These are phyloP conservation scores for Tachina grossa DNA, from an alignment of 2,888 invertebrate genomes.

Conservation along the genomic window DNA sequence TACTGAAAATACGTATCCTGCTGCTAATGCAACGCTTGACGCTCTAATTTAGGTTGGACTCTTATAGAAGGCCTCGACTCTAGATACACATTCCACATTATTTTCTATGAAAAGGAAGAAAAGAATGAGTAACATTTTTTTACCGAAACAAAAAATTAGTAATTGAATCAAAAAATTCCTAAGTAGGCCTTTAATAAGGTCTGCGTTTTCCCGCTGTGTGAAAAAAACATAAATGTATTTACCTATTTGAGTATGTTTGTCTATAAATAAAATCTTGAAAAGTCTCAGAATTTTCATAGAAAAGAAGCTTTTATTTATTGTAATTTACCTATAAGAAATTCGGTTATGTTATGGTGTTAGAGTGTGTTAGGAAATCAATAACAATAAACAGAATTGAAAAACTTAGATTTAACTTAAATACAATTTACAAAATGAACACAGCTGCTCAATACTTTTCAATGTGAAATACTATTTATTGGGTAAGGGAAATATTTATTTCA, in stretches of 20 bases:
- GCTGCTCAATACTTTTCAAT: constrained; percentile 17
- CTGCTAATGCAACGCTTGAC: too few species aligned
- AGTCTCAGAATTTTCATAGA: constrained; percentile 6
- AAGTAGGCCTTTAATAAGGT: too few species aligned
- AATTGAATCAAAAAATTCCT: too few species aligned
- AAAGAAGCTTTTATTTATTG: constrained; percentile 24
- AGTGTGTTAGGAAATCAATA: constrained; percentile 25
- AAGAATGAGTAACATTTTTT: too few species aligned
- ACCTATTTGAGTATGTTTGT: background rate
- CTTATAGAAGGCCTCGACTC: too few species aligned
- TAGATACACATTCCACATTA: too few species aligned
- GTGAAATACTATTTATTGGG: background rate
- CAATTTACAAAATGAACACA: constrained; percentile 12
- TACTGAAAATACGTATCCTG: too few species aligned
- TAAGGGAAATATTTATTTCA: constrained; percentile 2
- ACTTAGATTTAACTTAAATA: constrained; percentile 15
- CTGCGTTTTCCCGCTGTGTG: too few species aligned
- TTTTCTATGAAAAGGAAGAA: too few species aligned
- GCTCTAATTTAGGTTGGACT: too few species aligned
- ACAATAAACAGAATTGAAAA: constrained; percentile 28
- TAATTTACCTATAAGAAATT: constrained; percentile 27
- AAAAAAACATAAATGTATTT: background rate
- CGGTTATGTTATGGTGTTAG: constrained; percentile 14
- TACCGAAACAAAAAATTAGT: too few species aligned
- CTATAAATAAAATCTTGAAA: constrained; percentile 1